Percentiles rank a stretch among this genome's conserved stretches.
phyloP scores from a whole-genome alignment of 2,888 invertebrate species.

The Melipona beecheii region DNA sequence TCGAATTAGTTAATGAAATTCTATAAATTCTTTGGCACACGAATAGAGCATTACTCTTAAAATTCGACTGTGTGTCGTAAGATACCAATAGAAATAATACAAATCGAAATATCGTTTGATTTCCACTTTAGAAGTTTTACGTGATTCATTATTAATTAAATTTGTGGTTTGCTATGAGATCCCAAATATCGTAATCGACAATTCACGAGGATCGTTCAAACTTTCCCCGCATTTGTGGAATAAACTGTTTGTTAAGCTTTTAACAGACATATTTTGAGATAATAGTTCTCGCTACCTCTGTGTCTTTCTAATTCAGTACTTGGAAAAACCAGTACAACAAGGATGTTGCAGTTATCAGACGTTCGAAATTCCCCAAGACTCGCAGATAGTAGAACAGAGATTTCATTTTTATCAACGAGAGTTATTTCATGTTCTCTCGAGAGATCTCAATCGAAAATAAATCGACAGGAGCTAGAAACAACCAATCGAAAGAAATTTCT shows the following conservation, averaged over 20 bases:
- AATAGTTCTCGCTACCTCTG: not conserved
- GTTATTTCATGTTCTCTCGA: not conserved
- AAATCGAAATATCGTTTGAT: no score
- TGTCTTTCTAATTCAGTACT: not conserved
- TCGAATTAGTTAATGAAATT: no score
- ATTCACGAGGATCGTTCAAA: no score
- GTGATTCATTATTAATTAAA: no score
- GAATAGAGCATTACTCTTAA: no score
- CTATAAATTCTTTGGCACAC: no score
- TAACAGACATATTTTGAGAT: not conserved
- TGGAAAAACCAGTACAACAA: slow-evolving; percentile 33
- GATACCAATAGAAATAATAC: no score
- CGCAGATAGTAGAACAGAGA: not conserved
- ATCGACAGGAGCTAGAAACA: not conserved
- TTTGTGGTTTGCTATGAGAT: no score
- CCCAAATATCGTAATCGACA: no score
- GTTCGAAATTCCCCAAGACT: slow-evolving; percentile 12
- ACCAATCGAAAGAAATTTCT: not conserved
- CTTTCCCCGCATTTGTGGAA: not conserved
- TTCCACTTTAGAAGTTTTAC: no score
- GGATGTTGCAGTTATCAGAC: slow-evolving; percentile 39
- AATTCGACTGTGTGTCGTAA: no score
- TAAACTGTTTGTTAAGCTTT: not conserved
- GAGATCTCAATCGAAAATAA: slow-evolving; percentile 9
- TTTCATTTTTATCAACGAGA: slow-evolving; percentile 5